These are phyloP conservation scores for Eurypyga helias DNA, from an alignment of 2,113 vertebrate genomes.

Conservation along the genomic window DNA sequence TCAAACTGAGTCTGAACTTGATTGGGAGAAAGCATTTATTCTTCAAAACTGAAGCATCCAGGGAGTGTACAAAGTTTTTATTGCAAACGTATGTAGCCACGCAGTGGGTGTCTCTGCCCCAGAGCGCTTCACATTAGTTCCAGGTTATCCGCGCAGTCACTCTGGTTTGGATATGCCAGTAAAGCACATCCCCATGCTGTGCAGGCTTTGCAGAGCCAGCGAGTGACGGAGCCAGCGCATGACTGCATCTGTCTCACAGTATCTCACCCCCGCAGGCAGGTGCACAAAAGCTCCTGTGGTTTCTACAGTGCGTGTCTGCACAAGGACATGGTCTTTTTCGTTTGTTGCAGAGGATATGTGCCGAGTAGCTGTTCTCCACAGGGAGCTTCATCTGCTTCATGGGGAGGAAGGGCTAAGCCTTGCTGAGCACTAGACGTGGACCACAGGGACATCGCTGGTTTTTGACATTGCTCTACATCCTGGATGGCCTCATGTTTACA, in stretches of 20 bases:
- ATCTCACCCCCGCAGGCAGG: not conserved
- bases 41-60: not conserved
- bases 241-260: not conserved
- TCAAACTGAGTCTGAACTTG: not conserved
- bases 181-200: not conserved
- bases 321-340: not conserved
- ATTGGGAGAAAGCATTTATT: not conserved
- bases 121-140: not conserved
- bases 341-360: not conserved
- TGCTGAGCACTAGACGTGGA: not conserved
- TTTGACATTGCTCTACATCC: not conserved
- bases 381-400: not conserved
- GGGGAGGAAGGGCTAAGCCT: not conserved
- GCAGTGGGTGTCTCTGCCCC: not conserved
- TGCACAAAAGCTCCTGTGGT: not conserved
- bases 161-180: not conserved
- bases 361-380: not conserved
- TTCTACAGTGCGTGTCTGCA: not conserved
- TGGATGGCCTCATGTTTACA: not conserved
- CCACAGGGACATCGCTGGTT: not conserved
- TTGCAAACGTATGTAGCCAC: not conserved
- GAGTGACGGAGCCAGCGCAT: not conserved
- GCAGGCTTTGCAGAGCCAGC: not conserved
- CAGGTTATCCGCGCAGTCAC: accelerated
- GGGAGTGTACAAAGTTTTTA: not conserved